A percentile compares a stretch with the other conserved stretches of the same genome.
Conservation (phyloP, 2,888 invertebrate species). For the Anoncus sp. region DNA sequence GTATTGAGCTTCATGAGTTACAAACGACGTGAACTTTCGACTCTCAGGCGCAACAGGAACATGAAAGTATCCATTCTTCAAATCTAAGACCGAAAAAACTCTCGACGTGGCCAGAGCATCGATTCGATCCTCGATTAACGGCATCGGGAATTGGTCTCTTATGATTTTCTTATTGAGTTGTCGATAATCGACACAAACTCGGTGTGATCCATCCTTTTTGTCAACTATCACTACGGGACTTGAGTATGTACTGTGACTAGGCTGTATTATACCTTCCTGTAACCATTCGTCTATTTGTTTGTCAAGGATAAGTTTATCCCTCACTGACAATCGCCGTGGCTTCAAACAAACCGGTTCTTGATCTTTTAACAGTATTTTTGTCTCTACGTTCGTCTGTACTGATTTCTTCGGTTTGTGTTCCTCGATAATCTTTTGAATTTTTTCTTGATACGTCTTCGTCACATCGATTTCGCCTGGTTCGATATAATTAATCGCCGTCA, state of each 20-base stretch:
- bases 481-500: no score
- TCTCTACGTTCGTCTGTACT: conserved; percentile 28
- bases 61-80: not conserved
- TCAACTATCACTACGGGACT: conserved; percentile 63
- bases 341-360: conserved; percentile 50
- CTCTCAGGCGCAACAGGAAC: not conserved
- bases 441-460: not conserved
- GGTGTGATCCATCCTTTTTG: conserved; percentile 62
- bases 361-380: conserved; percentile 52
- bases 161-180: conserved; percentile 62
- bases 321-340: conserved; percentile 11
- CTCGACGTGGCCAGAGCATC: conserved; percentile 55
- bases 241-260: conserved; percentile 55
- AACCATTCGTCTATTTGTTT: conserved; percentile 66
- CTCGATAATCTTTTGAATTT: conserved; percentile 21
- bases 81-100: not conserved
- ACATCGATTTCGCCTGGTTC: not conserved
- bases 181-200: conserved; percentile 68
- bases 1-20: not conserved
- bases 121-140: conserved; percentile 65
- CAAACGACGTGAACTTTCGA: not conserved
- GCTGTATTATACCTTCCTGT: conserved; percentile 58
- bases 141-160: conserved; percentile 66
- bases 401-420: conserved; percentile 36
- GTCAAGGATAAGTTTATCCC: conserved; percentile 62